Evolutionary conservation across 2,113 vertebrate genomes (phyloP).

Genomic region (Penelope pileata): DNA sequence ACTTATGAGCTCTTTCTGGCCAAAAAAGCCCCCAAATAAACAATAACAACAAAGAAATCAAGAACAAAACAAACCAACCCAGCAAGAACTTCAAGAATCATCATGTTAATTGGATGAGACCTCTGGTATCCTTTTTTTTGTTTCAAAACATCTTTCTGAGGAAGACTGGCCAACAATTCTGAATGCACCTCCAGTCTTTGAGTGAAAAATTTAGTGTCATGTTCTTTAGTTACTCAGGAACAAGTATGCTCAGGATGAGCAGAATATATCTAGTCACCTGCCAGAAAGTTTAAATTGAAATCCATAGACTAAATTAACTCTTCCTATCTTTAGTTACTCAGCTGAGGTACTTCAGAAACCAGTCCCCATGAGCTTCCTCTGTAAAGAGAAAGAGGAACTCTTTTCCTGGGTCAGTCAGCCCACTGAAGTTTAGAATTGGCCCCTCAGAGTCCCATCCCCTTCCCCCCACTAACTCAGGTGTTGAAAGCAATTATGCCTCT

Average conservation of each 20-base stretch:
- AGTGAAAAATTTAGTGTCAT: not conserved
- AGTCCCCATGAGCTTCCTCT: not conserved
- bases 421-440: not conserved
- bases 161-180: not conserved
- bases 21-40: not conserved
- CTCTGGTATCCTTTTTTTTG: not conserved
- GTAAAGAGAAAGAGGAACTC: not conserved
- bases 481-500: not conserved
- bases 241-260: not conserved
- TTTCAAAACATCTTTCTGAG: not conserved
- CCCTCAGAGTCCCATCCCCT: not conserved
- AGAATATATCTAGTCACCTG: not conserved
- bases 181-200: not conserved
- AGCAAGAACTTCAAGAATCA: not conserved
- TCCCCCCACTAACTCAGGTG: fast-evolving
- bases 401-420: not conserved
- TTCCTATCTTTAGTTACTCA: not conserved
- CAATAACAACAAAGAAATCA: not conserved
- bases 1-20: not conserved
- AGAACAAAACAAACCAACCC: not conserved
- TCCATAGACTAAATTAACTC: not conserved
- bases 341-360: not conserved
- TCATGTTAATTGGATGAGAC: not conserved
- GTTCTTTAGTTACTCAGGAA: not conserved
- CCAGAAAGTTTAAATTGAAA: not conserved